phyloP scores from a whole-genome alignment of 1,140 invertebrate genomes.

The Drosophila triauraria region DNA sequence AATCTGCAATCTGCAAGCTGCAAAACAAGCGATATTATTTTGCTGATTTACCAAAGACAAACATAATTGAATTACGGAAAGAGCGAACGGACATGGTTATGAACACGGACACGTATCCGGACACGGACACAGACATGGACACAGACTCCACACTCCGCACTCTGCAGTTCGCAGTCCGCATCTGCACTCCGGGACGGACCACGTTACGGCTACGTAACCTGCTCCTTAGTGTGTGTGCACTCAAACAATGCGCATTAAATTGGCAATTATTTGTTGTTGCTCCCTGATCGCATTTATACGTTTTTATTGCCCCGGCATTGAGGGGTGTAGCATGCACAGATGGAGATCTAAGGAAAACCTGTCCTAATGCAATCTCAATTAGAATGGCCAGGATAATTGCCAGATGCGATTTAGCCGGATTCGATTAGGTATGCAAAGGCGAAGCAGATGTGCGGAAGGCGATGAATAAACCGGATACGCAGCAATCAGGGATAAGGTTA shows the following conservation, averaged over 20 bases:
- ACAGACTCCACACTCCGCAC: conserved; percentile 7
- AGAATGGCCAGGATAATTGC: conserved; percentile 50
- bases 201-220: conserved; percentile 32
- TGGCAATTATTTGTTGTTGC: conserved; percentile 74
- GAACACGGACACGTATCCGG: conserved; percentile 38
- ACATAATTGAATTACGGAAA: conserved; percentile 79
- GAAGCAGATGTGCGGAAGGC: conserved; percentile 8
- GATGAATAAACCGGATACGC: conserved; percentile 19
- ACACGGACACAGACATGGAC: conserved; percentile 18
- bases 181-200: conserved; percentile 8
- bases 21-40: conserved; percentile 76
- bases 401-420: conserved; percentile 40
- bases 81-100: conserved; percentile 45
- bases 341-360: conserved; percentile 1
- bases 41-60: conserved; percentile 81
- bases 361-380: conserved; percentile 36
- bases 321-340: conserved; percentile 3
- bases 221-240: conserved; percentile 47
- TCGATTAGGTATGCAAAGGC: conserved; percentile 40
- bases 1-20: conserved; percentile 51
- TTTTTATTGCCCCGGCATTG: conserved; percentile 49
- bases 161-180: background rate
- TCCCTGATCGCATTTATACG: conserved; percentile 47
- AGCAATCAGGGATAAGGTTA: conserved; percentile 1
- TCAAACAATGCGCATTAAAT: conserved; percentile 72